Base-by-base conservation (phyloP, 2,797 vertebrate species). In the Bufotes viridis region DNA sequence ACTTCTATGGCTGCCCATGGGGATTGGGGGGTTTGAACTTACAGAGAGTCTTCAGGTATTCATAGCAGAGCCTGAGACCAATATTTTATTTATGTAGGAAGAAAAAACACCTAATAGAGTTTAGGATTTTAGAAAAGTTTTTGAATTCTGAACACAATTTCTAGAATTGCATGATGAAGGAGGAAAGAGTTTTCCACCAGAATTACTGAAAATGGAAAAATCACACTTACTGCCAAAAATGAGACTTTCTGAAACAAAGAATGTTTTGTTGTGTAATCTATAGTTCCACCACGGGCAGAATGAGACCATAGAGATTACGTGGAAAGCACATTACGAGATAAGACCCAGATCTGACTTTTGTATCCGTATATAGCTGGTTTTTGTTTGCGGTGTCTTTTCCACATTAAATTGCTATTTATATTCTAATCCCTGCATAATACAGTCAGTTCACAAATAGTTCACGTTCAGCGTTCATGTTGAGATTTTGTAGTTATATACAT, bases 191-290 rank as follows among this genome's bases (percentile, higher is more conserved):
- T 18, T 60, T 72, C 53, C 15, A 26, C 20, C 1, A 55, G 76
- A 86, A 69, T 58, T 81, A 72, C 10, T 2, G 51, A 53, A 14
- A 79, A 75, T 42, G 34, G 0, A 78, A 70, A 60, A n/a, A 34
- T 42, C 61, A 63, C 55, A 58, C 76, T n/a, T 57, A 8, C 67
- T 85, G 72, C 72, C 84, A 85, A 78, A 58, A 58, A 69, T 58
- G n/a, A 72, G 53, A 87, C 81, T 87, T 80, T 61, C 2, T 57
- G 11, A 81, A 74, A 60, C 55, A 74, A 86, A 75, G 76, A 49
- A 42, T 1, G 53, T 24, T 72, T 81, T 80, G 51, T 87, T 81
- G 2, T 42, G 42, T 42, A 7, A 42, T 42, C 18, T 55, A 12
- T 78, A 24, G 18, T 42, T 72, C 53, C 34, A 15, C 53, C 65